These are phyloP conservation scores for Alethe diademata DNA, from an alignment of 2,113 vertebrate species.

Conservation along the genomic window DNA sequence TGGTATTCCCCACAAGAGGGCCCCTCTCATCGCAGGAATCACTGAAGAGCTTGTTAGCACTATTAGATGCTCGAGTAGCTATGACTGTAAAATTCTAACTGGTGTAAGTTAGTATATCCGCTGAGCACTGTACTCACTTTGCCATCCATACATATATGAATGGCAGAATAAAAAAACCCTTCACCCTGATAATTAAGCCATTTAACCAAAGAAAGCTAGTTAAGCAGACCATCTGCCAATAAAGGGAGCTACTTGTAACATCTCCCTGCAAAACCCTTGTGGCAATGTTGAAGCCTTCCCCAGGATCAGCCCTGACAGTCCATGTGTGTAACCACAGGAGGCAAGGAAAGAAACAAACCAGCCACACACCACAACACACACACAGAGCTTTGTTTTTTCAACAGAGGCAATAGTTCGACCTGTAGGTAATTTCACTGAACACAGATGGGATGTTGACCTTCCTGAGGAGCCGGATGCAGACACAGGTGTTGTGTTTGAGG, in stretches of 20 bases:
- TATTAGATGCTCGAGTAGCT: neutral
- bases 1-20: neutral
- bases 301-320: neutral
- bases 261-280: neutral
- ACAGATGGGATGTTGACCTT: neutral
- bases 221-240: neutral
- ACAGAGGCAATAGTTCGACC: neutral
- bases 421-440: neutral
- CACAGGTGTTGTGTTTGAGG: fast-evolving
- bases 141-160: neutral
- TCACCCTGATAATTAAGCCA: neutral
- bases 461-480: neutral
- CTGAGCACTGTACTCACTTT: neutral
- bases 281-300: neutral
- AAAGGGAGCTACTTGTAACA: neutral
- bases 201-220: neutral
- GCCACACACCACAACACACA: neutral
- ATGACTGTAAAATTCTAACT: neutral
- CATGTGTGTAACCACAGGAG: neutral
- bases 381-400: neutral
- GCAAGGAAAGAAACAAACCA: neutral
- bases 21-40: neutral
- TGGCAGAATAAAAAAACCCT: neutral
- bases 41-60: neutral
- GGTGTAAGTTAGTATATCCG: fast-evolving